phyloP scores from a whole-genome alignment of 2,113 vertebrate species.

The Melanerpes aurifrons region DNA sequence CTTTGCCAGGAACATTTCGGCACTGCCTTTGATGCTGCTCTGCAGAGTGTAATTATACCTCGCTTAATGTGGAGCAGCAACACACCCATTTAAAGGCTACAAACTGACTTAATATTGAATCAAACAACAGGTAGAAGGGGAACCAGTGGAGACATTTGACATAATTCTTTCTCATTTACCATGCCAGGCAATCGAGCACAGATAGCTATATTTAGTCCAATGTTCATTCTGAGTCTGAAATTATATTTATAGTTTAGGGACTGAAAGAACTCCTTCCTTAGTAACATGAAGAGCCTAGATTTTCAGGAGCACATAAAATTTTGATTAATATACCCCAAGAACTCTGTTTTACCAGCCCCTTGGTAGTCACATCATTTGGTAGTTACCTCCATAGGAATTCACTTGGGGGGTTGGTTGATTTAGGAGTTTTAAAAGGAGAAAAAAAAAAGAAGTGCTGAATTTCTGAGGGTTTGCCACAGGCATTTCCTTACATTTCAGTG shows the following conservation, averaged over 20 bases:
- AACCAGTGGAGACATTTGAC: conserved; percentile 28
- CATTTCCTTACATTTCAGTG: neutral
- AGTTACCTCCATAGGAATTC: neutral
- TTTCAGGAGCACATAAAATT: neutral
- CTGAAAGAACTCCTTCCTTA: conserved; percentile 30
- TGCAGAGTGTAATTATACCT: conserved; percentile 45
- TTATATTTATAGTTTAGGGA: conserved; percentile 25
- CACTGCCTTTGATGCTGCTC: conserved; percentile 35
- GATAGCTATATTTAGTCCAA: conserved; percentile 65
- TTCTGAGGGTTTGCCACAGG: conserved; percentile 42
- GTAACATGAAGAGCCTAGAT: neutral
- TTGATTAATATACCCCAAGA: neutral
- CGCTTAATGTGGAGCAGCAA: neutral
- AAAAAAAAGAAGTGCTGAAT: neutral
- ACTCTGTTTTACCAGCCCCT: neutral
- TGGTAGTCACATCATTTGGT: neutral
- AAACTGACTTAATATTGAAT: conserved; percentile 41
- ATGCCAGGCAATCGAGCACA: conserved; percentile 18
- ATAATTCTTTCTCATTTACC: conserved; percentile 32
- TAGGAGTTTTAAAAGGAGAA: neutral
- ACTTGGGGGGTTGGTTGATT: neutral
- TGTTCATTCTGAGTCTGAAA: conserved; percentile 48
- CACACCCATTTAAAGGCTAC: conserved; percentile 45
- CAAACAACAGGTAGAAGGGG: conserved; percentile 60
- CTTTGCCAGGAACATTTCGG: conserved; percentile 32